Evolutionary conservation across 2,113 vertebrate genomes (phyloP), one percentile per base, ranked within the genome.

Genomic region (Neogale vison): DNA sequence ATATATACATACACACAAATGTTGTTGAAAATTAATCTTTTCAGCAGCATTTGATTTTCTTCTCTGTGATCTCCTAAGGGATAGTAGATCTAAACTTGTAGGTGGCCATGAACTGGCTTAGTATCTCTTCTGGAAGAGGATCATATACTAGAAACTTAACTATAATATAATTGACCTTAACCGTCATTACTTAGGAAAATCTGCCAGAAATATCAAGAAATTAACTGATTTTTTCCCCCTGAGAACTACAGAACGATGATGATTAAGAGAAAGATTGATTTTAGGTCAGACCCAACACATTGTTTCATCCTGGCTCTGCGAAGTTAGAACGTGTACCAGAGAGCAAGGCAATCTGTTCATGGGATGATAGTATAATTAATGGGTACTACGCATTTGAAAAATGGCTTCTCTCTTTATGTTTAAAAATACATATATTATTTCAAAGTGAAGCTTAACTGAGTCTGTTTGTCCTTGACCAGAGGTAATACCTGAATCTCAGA

Each of bases 231-330:
- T 94, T 94, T 45, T 7, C 6, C 7, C 9, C 34, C 6, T 65
- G 76, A 67, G 55, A 96, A 65, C 45, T 71, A 26, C 0, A 77
- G 8, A 67, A 63, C 2, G 4, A 0, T 93, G n/a, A 45, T 39
- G 1, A 95, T 98, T 98, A 50, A 55, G 29, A 31, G 67, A 65
- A 95, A 89, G 84, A 93, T 0, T 65, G 69, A 93, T 42, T 92
- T 88, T 0, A 0, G 55, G 72, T 55, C 84, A 91, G 42, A 50
- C 39, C 6, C 52, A 36, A 88, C 31, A 0, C 26, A 36, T 12
- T 92, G 84, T 42, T 94, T 83, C 47, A 90, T 91, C 88, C 52
- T 88, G 39, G 21, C 52, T 97, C 2, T 83, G 72, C 36, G 55
- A 82, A 42, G 29, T 89, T 96, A 94, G 88, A 85, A 84, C 86